phyloP scores from a whole-genome alignment of 2,888 invertebrate species.

The Nemotelus nigrinus region DNA sequence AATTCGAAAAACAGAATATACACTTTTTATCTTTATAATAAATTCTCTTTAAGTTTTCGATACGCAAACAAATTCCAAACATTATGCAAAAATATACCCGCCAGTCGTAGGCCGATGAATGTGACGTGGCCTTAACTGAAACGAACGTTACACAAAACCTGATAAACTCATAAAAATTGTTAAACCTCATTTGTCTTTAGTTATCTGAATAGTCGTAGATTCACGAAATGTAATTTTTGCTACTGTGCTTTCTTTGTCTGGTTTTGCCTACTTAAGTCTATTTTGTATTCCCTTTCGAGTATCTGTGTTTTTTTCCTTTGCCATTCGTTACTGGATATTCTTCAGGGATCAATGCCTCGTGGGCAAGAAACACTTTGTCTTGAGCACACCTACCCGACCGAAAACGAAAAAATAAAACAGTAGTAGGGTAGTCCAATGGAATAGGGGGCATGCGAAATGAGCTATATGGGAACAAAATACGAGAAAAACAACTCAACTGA shows the following conservation, averaged over 20 bases:
- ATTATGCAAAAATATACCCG: constrained; percentile 42
- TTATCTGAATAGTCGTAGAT: constrained; percentile 50
- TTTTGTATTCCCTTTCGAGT: background rate
- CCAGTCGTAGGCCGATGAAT: constrained; percentile 11
- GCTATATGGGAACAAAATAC: too few species aligned
- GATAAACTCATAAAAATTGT: constrained; percentile 51
- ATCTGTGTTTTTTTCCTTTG: constrained; percentile 2
- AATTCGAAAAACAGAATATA: too few species aligned
- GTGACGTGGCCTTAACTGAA: background rate
- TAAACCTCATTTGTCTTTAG: constrained; percentile 52
- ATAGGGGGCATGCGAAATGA: too few species aligned
- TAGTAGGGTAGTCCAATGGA: too few species aligned
- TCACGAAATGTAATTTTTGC: constrained; percentile 41
- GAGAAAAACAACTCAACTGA: too few species aligned
- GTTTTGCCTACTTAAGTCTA: background rate
- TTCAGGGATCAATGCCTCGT: constrained; percentile 43
- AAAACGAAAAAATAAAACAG: too few species aligned
- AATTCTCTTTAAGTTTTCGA: constrained; percentile 28
- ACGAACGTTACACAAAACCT: constrained; percentile 15
- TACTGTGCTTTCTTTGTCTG: background rate
- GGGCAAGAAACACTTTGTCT: constrained; percentile 43
- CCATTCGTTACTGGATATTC: constrained; percentile 28
- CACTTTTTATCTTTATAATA: constrained; percentile 27
- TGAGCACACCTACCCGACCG: background rate
- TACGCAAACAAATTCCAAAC: constrained; percentile 34